A percentile compares a stretch with the other conserved stretches of the same genome.
Conservation (phyloP, 2,797 vertebrate species). For the Amazonetta brasiliensis region DNA sequence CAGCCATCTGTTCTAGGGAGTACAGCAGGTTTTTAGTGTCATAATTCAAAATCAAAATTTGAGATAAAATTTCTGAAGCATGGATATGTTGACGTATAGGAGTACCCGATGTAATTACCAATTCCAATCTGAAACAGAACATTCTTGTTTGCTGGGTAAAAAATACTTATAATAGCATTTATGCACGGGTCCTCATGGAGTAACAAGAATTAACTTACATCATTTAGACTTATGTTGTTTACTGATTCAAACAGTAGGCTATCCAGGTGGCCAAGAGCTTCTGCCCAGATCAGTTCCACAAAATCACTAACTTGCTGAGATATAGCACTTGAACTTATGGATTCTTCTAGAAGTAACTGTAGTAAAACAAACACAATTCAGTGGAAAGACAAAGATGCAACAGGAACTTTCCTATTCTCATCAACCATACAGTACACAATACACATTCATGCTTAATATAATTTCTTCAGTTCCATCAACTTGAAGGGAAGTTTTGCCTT, state of each 20-base stretch:
- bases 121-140: background rate
- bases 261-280: constrained; percentile 83
- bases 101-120: background rate
- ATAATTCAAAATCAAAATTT: background rate
- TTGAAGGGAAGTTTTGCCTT: background rate
- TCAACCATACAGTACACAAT: background rate
- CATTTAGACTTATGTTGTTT: constrained; percentile 83
- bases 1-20: background rate
- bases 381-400: background rate
- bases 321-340: constrained; percentile 76
- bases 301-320: constrained; percentile 83
- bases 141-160: background rate
- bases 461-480: background rate
- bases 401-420: background rate
- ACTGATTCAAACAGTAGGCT: constrained; percentile 75
- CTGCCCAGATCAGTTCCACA: constrained; percentile 87
- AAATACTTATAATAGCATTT: background rate
- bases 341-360: constrained; percentile 85
- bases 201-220: constrained; percentile 74
- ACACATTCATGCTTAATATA: background rate
- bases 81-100: background rate
- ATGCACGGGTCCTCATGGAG: background rate
- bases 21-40: background rate
- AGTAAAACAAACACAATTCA: background rate
- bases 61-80: background rate